Conservation (phyloP, 2,113 vertebrate species). For the Marcusenius ussheri region DNA sequence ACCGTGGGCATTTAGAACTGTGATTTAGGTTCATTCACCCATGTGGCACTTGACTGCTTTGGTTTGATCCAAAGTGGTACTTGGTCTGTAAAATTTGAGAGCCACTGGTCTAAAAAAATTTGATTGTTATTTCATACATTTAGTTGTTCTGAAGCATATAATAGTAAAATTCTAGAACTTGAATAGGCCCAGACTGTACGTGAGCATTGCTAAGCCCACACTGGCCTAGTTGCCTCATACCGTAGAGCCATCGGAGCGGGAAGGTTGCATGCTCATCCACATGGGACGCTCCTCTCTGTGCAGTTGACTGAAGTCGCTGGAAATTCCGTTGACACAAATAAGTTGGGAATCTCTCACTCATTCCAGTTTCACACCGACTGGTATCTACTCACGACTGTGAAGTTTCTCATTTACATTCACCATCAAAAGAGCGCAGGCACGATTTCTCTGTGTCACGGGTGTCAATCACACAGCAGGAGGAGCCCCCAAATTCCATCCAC, state of each 20-base stretch:
- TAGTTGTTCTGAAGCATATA: background rate
- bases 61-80: background rate
- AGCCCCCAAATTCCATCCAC: background rate
- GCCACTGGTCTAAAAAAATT: background rate
- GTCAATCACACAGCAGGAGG: slow-evolving; percentile 4
- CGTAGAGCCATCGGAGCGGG: slow-evolving; percentile 40
- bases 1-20: background rate
- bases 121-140: background rate
- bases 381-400: background rate
- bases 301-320: background rate
- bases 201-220: slow-evolving; percentile 43
- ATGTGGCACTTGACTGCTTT: background rate
- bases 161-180: background rate
- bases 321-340: background rate
- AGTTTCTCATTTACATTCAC: background rate
- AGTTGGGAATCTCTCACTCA: background rate
- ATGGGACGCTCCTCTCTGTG: slow-evolving; percentile 47
- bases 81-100: background rate
- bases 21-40: background rate
- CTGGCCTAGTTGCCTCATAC: slow-evolving; percentile 38
- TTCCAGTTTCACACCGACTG: background rate
- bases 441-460: background rate
- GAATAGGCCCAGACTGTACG: slow-evolving; percentile 43
- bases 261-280: slow-evolving; percentile 46
- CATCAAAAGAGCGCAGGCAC: background rate